phyloP scores from a whole-genome alignment of 2,797 vertebrate species.

The Rhadinocentrus ornatus region DNA sequence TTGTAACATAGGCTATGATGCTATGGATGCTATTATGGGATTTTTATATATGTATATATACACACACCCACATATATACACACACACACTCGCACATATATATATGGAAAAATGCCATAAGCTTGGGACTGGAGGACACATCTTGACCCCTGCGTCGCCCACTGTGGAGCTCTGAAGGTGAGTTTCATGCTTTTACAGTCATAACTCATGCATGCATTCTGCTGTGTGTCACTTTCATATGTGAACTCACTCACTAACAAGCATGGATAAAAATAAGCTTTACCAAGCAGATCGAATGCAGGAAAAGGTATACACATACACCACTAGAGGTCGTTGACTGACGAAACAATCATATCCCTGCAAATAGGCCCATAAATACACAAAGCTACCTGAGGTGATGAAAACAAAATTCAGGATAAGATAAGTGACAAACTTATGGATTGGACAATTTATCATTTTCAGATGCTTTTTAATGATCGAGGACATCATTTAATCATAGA shows the following conservation, averaged over 20 bases:
- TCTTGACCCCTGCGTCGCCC: slow-evolving; percentile 28
- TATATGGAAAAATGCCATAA: slow-evolving; percentile 56
- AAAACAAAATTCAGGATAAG: slow-evolving; percentile 24
- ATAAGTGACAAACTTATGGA: slow-evolving; percentile 8
- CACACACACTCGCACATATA: too few species aligned
- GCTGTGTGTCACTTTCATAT: slow-evolving; percentile 19
- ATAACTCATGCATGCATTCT: slow-evolving; percentile 27
- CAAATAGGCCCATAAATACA: slow-evolving; percentile 15
- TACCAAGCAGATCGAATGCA: not conserved
- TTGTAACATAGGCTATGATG: slow-evolving; percentile 23
- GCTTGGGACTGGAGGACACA: slow-evolving; percentile 12
- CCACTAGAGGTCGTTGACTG: slow-evolving; percentile 15
- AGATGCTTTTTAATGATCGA: slow-evolving; percentile 28
- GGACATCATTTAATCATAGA: slow-evolving; percentile 30
- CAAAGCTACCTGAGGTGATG: slow-evolving; percentile 12
- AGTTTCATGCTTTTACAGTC: slow-evolving; percentile 28
- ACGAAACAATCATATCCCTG: slow-evolving; percentile 37
- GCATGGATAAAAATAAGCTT: not conserved
- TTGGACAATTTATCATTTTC: slow-evolving; percentile 28
- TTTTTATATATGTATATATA: too few species aligned
- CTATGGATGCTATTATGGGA: too few species aligned
- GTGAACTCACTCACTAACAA: slow-evolving; percentile 15
- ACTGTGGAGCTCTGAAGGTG: slow-evolving; percentile 37
- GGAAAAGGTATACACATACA: not conserved
- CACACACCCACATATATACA: too few species aligned